These are phyloP conservation scores for Muntiacus muntjak DNA, from an alignment of 2,113 vertebrate species.

Conservation along the genomic window DNA sequence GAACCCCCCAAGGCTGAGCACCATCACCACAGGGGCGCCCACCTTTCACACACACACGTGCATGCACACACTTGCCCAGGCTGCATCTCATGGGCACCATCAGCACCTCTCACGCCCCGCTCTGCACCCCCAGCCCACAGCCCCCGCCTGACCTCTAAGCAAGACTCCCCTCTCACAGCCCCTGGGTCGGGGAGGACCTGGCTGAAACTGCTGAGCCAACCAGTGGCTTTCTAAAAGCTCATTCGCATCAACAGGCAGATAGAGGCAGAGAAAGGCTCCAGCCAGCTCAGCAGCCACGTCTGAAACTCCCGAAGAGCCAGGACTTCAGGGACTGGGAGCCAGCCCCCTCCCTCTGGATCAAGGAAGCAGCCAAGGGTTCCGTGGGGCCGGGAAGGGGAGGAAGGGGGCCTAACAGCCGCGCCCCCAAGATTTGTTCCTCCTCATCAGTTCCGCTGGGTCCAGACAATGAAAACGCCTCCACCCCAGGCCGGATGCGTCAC, in stretches of 20 bases:
- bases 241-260: background rate
- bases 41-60: background rate
- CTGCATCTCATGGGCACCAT: background rate
- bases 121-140: background rate
- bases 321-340: too few relatives aligned
- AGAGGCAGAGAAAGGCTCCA: too few relatives aligned
- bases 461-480: background rate
- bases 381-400: background rate
- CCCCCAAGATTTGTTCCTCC: background rate
- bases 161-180: background rate
- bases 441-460: background rate
- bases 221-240: background rate
- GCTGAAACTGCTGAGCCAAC: background rate
- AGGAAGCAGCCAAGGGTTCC: background rate
- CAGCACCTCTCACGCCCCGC: accelerated
- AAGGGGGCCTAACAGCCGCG: accelerated
- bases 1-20: background rate
- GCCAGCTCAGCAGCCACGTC: background rate
- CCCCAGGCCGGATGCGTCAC: background rate
- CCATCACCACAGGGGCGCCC: accelerated
- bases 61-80: background rate
- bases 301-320: background rate
- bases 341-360: background rate
- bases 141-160: background rate
- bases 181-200: background rate